Evolutionary conservation across 1,140 invertebrate genomes (phyloP).

Genomic region (Calliopsis andreniformis): DNA sequence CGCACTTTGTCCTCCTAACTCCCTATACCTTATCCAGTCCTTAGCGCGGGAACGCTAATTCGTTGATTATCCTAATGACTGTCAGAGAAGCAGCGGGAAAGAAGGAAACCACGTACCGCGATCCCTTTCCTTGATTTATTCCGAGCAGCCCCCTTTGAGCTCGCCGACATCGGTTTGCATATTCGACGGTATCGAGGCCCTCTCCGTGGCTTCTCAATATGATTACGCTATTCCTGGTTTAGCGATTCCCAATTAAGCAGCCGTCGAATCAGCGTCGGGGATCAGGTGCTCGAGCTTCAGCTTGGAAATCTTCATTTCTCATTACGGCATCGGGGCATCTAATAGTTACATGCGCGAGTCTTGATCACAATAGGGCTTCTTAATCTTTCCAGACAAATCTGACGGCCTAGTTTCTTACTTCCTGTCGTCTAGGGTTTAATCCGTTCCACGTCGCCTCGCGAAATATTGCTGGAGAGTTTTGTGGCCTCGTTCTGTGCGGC

Average conservation of each 20-base stretch:
- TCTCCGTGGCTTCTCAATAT: not conserved
- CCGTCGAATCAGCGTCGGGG: not conserved
- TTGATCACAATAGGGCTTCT: constrained; percentile 74
- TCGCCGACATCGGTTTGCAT: constrained; percentile 29
- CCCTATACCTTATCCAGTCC: constrained; percentile 75
- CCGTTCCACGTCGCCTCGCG: not conserved
- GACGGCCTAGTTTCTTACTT: constrained; percentile 70
- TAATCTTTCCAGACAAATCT: constrained; percentile 74
- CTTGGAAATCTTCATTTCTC: constrained; percentile 39
- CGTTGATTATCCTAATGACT: constrained; percentile 77
- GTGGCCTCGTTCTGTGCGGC: no score
- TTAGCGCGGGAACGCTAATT: constrained; percentile 77
- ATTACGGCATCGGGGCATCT: constrained; percentile 51
- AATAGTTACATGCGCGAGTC: constrained; percentile 69
- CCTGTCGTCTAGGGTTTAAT: not conserved
- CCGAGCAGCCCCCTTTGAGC: constrained; percentile 55
- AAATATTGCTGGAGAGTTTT: no score
- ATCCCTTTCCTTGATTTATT: constrained; percentile 56
- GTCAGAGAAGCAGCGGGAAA: constrained; percentile 65
- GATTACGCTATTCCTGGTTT: no score
- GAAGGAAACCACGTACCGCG: constrained; percentile 54
- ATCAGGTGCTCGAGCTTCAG: not conserved
- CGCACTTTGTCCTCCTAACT: constrained; percentile 76
- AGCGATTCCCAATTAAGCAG: not conserved
- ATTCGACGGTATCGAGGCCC: constrained; percentile 14